Percentiles rank a stretch among this genome's conserved stretches.
phyloP scores from a whole-genome alignment of 2,888 invertebrate genomes.

The Lepidochrysops patricia region DNA sequence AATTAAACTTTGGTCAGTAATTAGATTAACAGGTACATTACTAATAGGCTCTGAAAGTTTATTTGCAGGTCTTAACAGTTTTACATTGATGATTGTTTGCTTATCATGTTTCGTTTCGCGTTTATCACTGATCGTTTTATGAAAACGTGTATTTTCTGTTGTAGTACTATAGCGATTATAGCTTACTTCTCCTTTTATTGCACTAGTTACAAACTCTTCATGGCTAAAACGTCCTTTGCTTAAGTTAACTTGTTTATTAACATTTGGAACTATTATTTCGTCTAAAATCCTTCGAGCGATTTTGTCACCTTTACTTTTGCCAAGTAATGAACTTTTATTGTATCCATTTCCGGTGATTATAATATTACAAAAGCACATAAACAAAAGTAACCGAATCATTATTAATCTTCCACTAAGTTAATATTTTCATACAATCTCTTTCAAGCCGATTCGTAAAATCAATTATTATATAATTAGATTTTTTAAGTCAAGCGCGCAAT shows the following conservation, averaged over 20 bases:
- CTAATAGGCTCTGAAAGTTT: not conserved
- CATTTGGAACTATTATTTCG: slow-evolving; percentile 34
- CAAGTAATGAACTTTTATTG: slow-evolving; percentile 50
- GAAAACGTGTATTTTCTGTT: not conserved
- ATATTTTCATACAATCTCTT: slow-evolving; percentile 15
- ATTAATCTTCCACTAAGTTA: slow-evolving; percentile 30
- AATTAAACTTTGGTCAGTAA: not conserved
- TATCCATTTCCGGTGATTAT: slow-evolving; percentile 36
- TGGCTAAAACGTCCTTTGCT: slow-evolving; percentile 41
- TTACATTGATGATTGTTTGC: not conserved
- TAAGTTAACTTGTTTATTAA: slow-evolving; percentile 31
- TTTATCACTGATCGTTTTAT: not conserved
- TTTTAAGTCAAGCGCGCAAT: not conserved
- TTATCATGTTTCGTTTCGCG: not conserved
- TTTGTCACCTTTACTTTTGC: slow-evolving; percentile 46
- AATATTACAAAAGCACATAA: slow-evolving; percentile 24
- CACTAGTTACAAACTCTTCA: slow-evolving; percentile 37
- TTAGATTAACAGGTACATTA: not conserved
- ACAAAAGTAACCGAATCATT: slow-evolving; percentile 32
- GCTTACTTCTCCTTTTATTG: slow-evolving; percentile 44
- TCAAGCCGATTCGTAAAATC: not conserved
- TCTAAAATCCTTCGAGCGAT: slow-evolving; percentile 48
- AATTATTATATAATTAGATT: not conserved
- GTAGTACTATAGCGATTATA: slow-evolving; percentile 20
- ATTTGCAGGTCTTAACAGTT: not conserved